Evolutionary conservation across 2,888 invertebrate genomes (phyloP), one percentile per base, ranked within the genome.

Genomic region (Zygogramma bicolorata): DNA sequence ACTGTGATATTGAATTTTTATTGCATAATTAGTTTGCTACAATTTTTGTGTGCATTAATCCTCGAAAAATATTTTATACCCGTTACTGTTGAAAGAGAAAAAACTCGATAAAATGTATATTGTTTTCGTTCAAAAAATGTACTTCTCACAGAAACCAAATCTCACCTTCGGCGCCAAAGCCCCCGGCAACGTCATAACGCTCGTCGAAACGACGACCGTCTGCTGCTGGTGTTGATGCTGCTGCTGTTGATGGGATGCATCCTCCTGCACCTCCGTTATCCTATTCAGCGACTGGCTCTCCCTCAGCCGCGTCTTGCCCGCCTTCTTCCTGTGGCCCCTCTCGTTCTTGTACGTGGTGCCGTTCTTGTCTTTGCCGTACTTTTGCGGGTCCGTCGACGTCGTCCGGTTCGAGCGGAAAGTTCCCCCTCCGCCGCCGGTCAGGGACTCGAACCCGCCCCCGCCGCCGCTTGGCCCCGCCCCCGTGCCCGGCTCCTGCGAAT

Each of bases 211-310:
- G 22, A 86, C 83, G 40, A 86, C 74, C 13, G 84, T 82, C 79
- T 85, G 87, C 46, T 53, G 42, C 7, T 42, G 42, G n/a, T 42
- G 42, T 5, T 42, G 42, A n/a, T 15, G 18, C 38, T 42, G 42
- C 7, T 42, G 53, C 1, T 53, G 53, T 6, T 53, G 53, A n/a
- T 25, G 27, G 34, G 85, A 82, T 40, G 84, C 81, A 67, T 92
- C 93, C 85, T 95, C 95, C 86, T 95, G 94, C 77, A 95, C 95
- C 88, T 95, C 95, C 15, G 95, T 95, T 77, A 95, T 95, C 76
- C 95, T 91, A 86, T 95, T 95, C 73, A 95, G 88, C 27, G 95
- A 95, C 84, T 95, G 95, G 79, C 94, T 95, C 88, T 95, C 95
- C 8, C 95, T 90, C 68, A 95, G 87, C 18, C 90, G 85, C 1